phyloP scores from a whole-genome alignment of 2,888 invertebrate genomes.

The Xestia ashworthii region DNA sequence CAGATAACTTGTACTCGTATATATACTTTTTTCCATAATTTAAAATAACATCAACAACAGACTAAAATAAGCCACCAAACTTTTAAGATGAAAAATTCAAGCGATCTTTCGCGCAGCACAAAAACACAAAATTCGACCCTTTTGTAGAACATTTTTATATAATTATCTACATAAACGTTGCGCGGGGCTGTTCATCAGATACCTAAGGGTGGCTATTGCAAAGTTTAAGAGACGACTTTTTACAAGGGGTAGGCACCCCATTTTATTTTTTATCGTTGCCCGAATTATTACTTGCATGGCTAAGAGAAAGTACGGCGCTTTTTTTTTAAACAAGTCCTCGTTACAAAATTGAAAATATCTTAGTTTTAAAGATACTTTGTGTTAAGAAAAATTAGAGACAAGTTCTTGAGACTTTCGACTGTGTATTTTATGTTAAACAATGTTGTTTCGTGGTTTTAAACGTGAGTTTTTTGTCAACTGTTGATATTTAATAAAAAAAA shows the following conservation, averaged over 20 bases:
- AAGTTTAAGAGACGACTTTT: constrained; percentile 82
- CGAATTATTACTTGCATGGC: constrained; percentile 79
- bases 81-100: constrained; percentile 3
- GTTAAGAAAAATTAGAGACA: neutral
- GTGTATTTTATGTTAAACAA: neutral
- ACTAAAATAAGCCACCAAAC: neutral
- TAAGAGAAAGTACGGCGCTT: constrained; percentile 68
- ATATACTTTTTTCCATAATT: neutral
- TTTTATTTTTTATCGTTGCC: constrained; percentile 85
- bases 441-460: neutral
- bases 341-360: neutral
- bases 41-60: neutral
- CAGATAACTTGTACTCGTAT: no score
- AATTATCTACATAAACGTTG: constrained; percentile 68
- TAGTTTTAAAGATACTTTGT: neutral
- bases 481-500: neutral
- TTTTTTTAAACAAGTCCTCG: neutral
- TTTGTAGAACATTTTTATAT: constrained; percentile 67
- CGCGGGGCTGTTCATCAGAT: constrained; percentile 69
- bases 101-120: neutral
- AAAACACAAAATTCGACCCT: constrained; percentile 52
- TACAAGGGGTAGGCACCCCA: constrained; percentile 86
- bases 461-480: neutral
- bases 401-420: neutral
- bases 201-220: constrained; percentile 80